These are phyloP conservation scores for Melospiza melodia DNA, from an alignment of 2,113 vertebrate species.

Conservation along the genomic window DNA sequence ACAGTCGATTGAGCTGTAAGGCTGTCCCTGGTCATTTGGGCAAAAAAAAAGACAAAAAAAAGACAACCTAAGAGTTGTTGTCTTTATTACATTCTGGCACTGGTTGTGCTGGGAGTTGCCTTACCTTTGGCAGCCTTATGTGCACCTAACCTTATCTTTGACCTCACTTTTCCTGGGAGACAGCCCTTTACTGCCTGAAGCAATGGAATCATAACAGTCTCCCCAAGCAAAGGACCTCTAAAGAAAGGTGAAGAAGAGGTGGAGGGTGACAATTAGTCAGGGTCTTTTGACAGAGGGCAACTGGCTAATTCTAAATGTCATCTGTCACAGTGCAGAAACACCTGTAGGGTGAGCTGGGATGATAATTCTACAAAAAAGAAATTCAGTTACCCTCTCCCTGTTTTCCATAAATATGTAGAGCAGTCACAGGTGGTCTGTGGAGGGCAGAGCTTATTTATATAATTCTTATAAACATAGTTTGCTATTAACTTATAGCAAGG, in stretches of 20 bases:
- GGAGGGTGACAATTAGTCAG: background rate
- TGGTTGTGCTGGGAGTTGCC: background rate
- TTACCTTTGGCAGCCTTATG: background rate
- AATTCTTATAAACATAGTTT: background rate
- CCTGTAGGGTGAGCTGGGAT: background rate
- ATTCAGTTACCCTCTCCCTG: background rate
- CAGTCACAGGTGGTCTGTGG: rapidly evolving
- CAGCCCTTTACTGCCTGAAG: background rate
- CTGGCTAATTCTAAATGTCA: background rate
- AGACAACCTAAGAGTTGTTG: background rate
- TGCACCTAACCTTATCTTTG: background rate
- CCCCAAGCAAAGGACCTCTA: background rate
- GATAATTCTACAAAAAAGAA: background rate
- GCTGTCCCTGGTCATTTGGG: background rate
- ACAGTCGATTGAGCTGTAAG: background rate
- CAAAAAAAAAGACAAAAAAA: background rate
- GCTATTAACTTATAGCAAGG: background rate
- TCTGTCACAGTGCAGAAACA: background rate
- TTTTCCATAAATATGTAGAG: background rate
- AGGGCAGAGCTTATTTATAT: background rate
- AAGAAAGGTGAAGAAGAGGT: background rate
- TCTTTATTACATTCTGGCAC: background rate
- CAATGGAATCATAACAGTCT: background rate
- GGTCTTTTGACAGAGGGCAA: background rate
- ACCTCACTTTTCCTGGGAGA: background rate